Percentiles rank a stretch among this genome's conserved stretches.
Conservation (phyloP, 2,113 vertebrate genomes). For the Motacilla tschutschensis region DNA sequence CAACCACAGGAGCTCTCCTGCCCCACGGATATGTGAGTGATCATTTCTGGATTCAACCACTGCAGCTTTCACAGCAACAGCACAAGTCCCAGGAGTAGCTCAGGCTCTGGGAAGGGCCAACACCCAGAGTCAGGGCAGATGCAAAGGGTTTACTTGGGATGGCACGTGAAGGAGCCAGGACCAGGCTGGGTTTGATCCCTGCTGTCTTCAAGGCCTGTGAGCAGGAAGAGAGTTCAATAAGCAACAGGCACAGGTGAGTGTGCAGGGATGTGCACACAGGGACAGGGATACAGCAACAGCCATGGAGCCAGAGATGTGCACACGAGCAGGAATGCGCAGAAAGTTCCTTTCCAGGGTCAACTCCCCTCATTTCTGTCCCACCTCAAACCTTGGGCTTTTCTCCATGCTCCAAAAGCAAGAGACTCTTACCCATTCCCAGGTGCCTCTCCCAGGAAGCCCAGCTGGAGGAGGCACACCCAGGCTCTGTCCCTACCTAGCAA, state of each 20-base stretch:
- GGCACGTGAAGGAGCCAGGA: neutral
- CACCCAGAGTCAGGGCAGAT: rapidly evolving
- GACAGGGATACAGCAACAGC: neutral
- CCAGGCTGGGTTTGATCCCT: neutral
- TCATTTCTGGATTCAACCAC: neutral
- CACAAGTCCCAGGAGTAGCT: neutral
- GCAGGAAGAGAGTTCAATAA: rapidly evolving
- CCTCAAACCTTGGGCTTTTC: neutral
- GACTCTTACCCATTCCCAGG: neutral
- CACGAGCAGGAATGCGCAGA: rapidly evolving
- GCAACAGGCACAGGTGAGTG: neutral
- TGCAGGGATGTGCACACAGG: neutral
- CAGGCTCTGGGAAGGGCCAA: neutral
- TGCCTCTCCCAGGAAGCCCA: neutral
- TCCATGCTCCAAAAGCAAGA: neutral
- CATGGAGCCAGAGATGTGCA: neutral
- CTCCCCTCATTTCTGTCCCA: neutral
- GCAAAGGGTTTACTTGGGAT: neutral
- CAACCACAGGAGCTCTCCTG: neutral
- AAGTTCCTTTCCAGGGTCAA: neutral
- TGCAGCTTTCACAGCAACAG: neutral
- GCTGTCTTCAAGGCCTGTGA: neutral
- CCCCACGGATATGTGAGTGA: neutral
- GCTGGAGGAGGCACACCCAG: neutral
- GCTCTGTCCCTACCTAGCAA: rapidly evolving